These are phyloP conservation scores for Gulo gulo DNA, from an alignment of 2,113 vertebrate species.

Conservation along the genomic window DNA sequence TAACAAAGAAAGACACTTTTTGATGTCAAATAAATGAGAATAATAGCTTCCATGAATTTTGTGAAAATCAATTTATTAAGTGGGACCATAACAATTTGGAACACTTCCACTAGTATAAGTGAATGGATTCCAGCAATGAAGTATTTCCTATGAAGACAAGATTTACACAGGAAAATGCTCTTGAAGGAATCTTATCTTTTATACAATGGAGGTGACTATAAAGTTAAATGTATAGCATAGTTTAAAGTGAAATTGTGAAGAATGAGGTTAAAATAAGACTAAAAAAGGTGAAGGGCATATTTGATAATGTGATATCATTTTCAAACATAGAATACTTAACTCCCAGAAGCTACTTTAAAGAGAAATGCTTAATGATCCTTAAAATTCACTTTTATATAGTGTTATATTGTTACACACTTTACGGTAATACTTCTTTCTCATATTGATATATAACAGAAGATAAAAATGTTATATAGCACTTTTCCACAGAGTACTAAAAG, in stretches of 20 bases:
- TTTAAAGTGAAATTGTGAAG: not conserved
- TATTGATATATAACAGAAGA: not conserved
- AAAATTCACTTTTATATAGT: not conserved
- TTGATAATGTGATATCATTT: not conserved
- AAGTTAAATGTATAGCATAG: not conserved
- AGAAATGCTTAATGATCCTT: not conserved
- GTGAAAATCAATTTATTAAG: constrained; percentile 58
- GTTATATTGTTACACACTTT: not conserved
- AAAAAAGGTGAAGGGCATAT: not conserved
- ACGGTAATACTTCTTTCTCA: not conserved
- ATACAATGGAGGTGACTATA: not conserved
- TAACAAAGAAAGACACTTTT: constrained; percentile 49
- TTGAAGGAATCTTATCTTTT: not conserved
- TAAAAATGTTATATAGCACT: not conserved
- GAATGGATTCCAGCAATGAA: constrained; percentile 21
- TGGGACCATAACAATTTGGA: not conserved
- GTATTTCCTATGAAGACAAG: constrained; percentile 22
- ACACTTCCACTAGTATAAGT: constrained; percentile 24
- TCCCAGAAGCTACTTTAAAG: not conserved
- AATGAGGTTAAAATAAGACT: not conserved
- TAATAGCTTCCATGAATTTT: constrained; percentile 58
- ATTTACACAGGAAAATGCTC: not conserved
- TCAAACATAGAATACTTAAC: not conserved
- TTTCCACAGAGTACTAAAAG: not conserved
- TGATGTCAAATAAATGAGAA: constrained; percentile 47